A percentile compares a stretch with the other conserved stretches of the same genome.
Evolutionary conservation across 1,140 invertebrate genomes (phyloP).

Genomic region (Heliothis virescens): DNA sequence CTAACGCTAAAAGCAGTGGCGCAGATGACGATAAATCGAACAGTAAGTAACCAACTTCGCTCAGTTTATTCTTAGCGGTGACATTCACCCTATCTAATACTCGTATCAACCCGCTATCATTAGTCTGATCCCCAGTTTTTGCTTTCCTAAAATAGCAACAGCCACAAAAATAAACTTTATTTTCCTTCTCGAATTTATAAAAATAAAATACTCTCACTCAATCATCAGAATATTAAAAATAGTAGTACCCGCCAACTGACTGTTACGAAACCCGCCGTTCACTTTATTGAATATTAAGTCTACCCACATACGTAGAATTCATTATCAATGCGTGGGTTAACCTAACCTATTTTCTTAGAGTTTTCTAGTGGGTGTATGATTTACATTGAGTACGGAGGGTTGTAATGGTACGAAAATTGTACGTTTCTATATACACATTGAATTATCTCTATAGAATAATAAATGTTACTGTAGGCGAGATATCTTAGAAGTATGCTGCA

Average conservation of each 20-base stretch:
- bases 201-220: neutral
- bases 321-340: conserved; percentile 35
- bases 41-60: conserved; percentile 59
- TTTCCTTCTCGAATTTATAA: neutral
- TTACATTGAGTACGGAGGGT: conserved; percentile 1
- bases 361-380: conserved; percentile 31
- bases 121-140: conserved; percentile 43
- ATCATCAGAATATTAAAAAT: neutral
- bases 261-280: neutral
- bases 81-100: neutral
- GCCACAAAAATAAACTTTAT: neutral
- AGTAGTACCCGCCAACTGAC: neutral
- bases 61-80: conserved; percentile 38
- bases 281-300: neutral
- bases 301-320: neutral
- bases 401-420: neutral
- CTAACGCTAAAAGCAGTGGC: conserved; percentile 57
- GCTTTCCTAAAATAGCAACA: conserved; percentile 31
- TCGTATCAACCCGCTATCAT: conserved; percentile 36
- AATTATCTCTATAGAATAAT: neutral
- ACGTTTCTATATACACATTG: neutral
- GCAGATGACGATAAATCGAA: conserved; percentile 59
- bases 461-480: neutral
- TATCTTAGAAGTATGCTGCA: neutral
- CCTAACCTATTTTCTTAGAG: neutral